Base-by-base conservation (phyloP, 2,113 vertebrate species). In the Lates calcarifer region DNA sequence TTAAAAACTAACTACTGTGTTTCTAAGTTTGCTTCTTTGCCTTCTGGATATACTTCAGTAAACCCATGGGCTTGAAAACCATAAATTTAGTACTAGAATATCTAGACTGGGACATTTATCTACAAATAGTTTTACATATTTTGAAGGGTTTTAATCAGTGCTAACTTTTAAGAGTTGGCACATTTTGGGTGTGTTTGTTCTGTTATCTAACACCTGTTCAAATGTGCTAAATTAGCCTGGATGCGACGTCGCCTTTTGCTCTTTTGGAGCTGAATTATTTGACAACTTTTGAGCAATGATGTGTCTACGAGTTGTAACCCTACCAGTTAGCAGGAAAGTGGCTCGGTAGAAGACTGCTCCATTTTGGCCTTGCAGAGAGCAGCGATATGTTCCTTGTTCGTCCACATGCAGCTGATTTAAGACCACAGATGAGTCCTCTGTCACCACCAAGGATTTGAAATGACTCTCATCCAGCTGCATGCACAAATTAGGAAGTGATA, bases 351-450 rank as follows among this genome's bases (percentile, higher is more conserved):
- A 90, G 67, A 90, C 26, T 49, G 77, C 89, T 77, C 83, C 86
- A 14, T 77, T 77, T 51, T 14, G 74, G 43, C 70, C 87, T 81
- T 64, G 82, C 57, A 95, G 87, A 60, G 90, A 88, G 83, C 95
- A 95, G 65, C 84, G 83, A 68, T 94, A 95, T 13, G 82, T 88
- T 81, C 94, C 94, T 55, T 87, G 82, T 35, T 95, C 93, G 4
- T 79, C 79, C 61, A 80, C 15, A 2, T 22, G 85, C 43, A 96
- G 83, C 84, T 95, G 93, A 88, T 95, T 95, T 79, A 95, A 82
- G 31, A 95, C 86, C 35, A 94, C 78, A 66, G 76, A 89, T 0
- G 95, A 90, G 8, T 95, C 92, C 0, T 89, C 47, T 7, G 88
- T 94, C 77, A 93, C 90, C 18, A 94, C 83, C 86, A 94, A 67